Conservation (phyloP, 2,888 invertebrate species). For the Ceratothoa steindachneri region DNA sequence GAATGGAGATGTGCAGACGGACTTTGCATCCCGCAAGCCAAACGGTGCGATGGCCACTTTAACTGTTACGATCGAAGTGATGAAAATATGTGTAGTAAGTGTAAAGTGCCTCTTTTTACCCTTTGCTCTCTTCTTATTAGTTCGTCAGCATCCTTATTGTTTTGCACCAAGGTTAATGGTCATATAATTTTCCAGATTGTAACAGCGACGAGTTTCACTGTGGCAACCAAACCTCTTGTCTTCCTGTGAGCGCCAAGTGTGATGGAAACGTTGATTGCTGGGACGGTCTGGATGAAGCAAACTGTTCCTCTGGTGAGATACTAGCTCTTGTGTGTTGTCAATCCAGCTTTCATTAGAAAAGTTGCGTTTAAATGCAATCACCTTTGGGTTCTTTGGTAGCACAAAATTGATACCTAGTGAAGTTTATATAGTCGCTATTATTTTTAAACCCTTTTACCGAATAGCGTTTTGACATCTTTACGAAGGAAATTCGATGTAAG, state of each 20-base stretch:
- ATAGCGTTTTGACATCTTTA: no score
- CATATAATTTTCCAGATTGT: constrained; percentile 48
- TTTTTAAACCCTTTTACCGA: no score
- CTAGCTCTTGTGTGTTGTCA: background rate
- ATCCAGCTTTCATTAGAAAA: background rate
- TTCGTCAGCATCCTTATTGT: background rate
- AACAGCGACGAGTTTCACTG: constrained; percentile 62
- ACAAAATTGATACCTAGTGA: no score
- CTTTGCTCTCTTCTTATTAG: constrained; percentile 58
- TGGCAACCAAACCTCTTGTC: constrained; percentile 68
- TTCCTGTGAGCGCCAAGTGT: constrained; percentile 65
- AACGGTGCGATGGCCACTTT: constrained; percentile 67
- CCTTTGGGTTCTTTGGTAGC: background rate
- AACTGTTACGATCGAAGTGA: constrained; percentile 72
- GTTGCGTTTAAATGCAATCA: background rate
- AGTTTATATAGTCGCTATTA: no score
- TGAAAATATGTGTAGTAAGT: constrained; percentile 68
- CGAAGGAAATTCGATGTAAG: no score
- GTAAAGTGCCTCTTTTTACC: constrained; percentile 65
- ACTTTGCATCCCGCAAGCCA: constrained; percentile 63
- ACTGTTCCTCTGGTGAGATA: constrained; percentile 63
- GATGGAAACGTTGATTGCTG: constrained; percentile 71
- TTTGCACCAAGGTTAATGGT: background rate
- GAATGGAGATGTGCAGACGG: constrained; percentile 71
- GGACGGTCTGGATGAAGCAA: constrained; percentile 70